Evolutionary conservation across 2,888 invertebrate genomes (phyloP), one percentile per base, ranked within the genome.

Genomic region (Beris chalybata): DNA sequence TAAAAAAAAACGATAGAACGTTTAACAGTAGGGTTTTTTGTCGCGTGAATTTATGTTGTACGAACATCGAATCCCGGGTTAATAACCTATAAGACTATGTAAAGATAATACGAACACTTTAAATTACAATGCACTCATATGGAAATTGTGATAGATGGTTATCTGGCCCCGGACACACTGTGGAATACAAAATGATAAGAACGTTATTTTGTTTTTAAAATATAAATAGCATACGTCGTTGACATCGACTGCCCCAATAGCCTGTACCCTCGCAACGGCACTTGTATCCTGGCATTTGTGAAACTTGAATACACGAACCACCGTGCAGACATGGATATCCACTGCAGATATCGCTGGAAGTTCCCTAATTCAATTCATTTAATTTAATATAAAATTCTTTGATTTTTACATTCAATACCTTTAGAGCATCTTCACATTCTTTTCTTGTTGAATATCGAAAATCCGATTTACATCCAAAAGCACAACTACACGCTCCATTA

Each of bases 201-300:
- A 50, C 48, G 6, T 55, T 66, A 56, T 63, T 48, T 45, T 30
- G 44, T 50, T 22, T 11, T 15, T 22, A 38, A 29, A 56, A 56
- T 50, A 30, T 31, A 31, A 48, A 22, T 12, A 22, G 29, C 56
- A 12, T 69, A 71, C 71, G 53, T 66, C 69, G 48, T 65, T 72
- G 71, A 43, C 72, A 72, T 69, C 71, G 29, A 38, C 58, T 69
- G 13, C 72, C 72, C 70, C 70, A 85, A 74, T 79, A 88, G 67
- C 87, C 87, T 52, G 87, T 87, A 64, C 86, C 86, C 73, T 85
- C 85, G 73, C 87, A 87, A 67, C 84, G 76, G 71, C 87, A 87
- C 75, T 84, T 85, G 76, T 80, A 87, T 50, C 85, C 85, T 6
- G 86, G 86, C 30, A 82, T 80, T 67, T 83, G 82, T 2, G 85